Evolutionary conservation across 1,140 invertebrate genomes (phyloP), one percentile per base, ranked within the genome.

Genomic region (Drosophila miranda): DNA sequence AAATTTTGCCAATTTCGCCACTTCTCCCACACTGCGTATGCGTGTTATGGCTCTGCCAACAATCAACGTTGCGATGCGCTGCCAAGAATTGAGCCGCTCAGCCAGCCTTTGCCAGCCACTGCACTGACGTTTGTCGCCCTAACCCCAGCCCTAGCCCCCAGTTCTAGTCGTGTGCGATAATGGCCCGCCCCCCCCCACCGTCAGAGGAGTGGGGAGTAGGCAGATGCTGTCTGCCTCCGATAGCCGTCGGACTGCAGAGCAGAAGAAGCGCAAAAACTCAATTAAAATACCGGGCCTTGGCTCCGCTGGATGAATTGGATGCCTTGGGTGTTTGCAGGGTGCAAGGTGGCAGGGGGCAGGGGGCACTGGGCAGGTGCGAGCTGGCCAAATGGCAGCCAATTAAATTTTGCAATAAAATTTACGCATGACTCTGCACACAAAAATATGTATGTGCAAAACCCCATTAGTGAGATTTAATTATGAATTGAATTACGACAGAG

Each of bases 341-440:
- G 50, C 1, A 19, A 1, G 16, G 16, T 19, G 16, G 60, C 52
- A 19, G 1, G 23, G 23, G 4, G 5, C 5, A 5, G 23, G 0
- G 4, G 23, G 51, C 16, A 13, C 3, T 3, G 19, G 34, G 44
- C 26, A 30, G 44, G 51, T 64, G 60, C 52, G 66, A 58, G 66
- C 42, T 19, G 50, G 13, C 9, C 52, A 44, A 42, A 28, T 42
- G 45, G 48, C 34, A 61, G 59, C 62, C 80, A 86, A 84, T 83
- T 83, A 68, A 79, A 75, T 83, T 56, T 76, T 53, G 71, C 51
- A 57, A 76, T 64, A 79, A 63, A 84, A 71, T 80, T 73, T 73
- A 60, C 58, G 53, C 49, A 44, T 58, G 51, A 49, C n/a, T 51
- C 46, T 61, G 43, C 44, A 70, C 26, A 49, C 44, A 75, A 55